Base-by-base conservation (phyloP, 2,797 vertebrate genomes). In the Lacerta viridis region DNA sequence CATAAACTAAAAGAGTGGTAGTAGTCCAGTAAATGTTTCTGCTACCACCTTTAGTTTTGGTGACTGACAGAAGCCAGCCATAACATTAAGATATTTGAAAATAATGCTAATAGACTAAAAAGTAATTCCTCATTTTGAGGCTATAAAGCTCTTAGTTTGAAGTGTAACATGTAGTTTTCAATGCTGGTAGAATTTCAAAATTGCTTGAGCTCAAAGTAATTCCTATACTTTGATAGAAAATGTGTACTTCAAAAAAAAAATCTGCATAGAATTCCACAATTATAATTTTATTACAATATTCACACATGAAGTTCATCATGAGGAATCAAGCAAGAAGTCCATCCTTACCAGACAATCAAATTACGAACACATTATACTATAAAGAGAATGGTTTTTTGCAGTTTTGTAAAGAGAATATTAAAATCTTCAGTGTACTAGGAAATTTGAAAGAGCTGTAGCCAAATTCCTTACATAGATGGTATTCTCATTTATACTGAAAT, bases 1-100 rank as follows among this genome's bases (percentile, higher is more conserved):
- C 83, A 83, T 91, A 88, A 90, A 88, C 85, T 43, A 91, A 90
- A 90, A 43, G 50, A 92, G 66, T 87, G 92, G 89, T 90, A 93
- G 71, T 72, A 36, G 66, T 75, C 69, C 85, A 89, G 83, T 90
- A 92, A 87, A 85, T 61, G 46, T 83, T 85, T 95, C 89, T 92
- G 85, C 93, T 94, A 94, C 89, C 87, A 89, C 80, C 75, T 15
- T 0, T 80, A 83, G 87, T 93, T 80, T 20, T 80, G 85, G 91
- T 94, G 88, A 93, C 92, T 94, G 94, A 93, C 80, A 90, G 91
- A 89, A 89, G 86, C 91, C 90, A 94, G 91, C 82, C 92, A 80
- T 93, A 95, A 90, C 90, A 95, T 89, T 92, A 91, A 23, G 61
- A 64, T 23, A 64, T 64, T 64, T 64, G 20, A 64, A 23, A 64